Percentiles rank a stretch among this genome's conserved stretches.
phyloP scores from a whole-genome alignment of 2,113 vertebrate genomes.

The Sorex araneus region DNA sequence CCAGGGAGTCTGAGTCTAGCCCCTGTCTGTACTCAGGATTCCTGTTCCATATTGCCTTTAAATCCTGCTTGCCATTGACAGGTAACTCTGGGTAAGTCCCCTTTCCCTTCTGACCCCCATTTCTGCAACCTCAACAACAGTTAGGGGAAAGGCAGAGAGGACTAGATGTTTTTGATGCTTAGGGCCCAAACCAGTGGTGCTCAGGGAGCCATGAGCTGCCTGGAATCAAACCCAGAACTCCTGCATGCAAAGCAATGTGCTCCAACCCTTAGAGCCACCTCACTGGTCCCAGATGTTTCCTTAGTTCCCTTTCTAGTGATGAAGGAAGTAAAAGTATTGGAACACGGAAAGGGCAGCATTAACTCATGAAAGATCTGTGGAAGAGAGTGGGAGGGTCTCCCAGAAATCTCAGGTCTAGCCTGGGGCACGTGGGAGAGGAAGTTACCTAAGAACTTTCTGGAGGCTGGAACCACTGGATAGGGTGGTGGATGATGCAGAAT shows the following conservation, averaged over 20 bases:
- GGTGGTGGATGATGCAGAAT: neutral
- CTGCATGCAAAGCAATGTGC: no score
- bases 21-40: neutral
- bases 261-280: no score
- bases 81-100: neutral
- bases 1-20: neutral
- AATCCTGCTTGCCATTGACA: neutral
- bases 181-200: no score
- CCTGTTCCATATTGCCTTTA: neutral
- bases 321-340: neutral
- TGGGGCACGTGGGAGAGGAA: neutral
- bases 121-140: constrained; percentile 42
- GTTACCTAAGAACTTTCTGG: constrained; percentile 22
- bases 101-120: constrained; percentile 48
- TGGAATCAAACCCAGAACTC: no score
- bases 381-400: neutral
- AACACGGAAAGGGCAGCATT: neutral
- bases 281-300: neutral
- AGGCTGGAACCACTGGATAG: neutral
- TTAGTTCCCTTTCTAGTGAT: neutral
- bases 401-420: neutral
- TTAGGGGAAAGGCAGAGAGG: neutral
- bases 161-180: neutral
- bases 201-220: no score
- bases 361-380: neutral